Conservation (phyloP, 2,113 vertebrate species). For the Microcebus jonahi region DNA sequence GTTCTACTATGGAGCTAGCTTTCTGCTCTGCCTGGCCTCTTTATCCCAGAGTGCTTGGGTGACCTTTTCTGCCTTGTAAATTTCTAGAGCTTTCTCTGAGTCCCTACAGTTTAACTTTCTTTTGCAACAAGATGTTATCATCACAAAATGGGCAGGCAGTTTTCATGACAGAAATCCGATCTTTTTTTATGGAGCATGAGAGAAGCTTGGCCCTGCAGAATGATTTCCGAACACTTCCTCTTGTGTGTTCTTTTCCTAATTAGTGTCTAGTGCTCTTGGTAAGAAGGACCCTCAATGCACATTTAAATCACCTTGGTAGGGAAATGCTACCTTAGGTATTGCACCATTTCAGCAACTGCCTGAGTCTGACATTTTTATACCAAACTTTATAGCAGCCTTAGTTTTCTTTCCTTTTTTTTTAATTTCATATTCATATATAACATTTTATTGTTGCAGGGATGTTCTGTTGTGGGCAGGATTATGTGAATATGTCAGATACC, state of each 20-base stretch:
- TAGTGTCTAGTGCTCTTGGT: constrained; percentile 51
- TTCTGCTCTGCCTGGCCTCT: neutral
- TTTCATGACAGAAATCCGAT: constrained; percentile 30
- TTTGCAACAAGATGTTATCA: neutral
- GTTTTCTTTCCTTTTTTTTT: constrained; percentile 51
- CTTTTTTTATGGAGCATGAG: neutral
- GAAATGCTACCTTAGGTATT: constrained; percentile 60
- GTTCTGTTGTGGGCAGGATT: constrained; percentile 93
- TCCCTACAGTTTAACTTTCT: neutral
- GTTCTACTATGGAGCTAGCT: neutral
- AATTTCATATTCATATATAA: constrained; percentile 72
- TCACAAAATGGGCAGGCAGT: neutral
- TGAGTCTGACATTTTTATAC: constrained; percentile 70
- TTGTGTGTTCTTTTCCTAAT: constrained; percentile 63
- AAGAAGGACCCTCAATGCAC: constrained; percentile 60
- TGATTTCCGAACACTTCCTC: neutral
- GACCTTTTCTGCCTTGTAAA: neutral
- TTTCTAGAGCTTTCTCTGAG: neutral
- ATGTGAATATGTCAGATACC: constrained; percentile 91
- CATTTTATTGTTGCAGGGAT: constrained; percentile 88
- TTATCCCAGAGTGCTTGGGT: neutral
- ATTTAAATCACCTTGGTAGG: constrained; percentile 31
- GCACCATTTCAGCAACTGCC: constrained; percentile 54
- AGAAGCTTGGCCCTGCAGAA: neutral
- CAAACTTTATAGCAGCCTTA: constrained; percentile 58